These are phyloP conservation scores for Acleris holmiana DNA, from an alignment of 2,888 invertebrate species.

Conservation along the genomic window DNA sequence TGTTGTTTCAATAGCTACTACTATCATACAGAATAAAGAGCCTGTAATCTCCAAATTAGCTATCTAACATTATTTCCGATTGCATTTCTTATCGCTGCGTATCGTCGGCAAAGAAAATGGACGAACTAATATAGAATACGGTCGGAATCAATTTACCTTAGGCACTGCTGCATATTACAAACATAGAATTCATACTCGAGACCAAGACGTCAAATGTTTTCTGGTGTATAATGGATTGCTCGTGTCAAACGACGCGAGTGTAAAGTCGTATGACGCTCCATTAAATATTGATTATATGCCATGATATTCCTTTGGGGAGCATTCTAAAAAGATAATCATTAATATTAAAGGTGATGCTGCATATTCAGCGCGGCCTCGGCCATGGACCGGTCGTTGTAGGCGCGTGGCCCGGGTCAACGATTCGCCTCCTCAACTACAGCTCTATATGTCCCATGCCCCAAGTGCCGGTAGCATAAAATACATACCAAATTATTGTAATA, in stretches of 20 bases:
- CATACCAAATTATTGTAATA: conserved; percentile 50
- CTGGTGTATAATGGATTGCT: not conserved
- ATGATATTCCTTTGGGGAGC: conserved; percentile 64
- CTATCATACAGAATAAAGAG: too few relatives aligned
- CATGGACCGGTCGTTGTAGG: conserved; percentile 68
- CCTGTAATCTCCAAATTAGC: too few relatives aligned
- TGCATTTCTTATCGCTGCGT: too few relatives aligned
- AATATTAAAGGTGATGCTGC: conserved; percentile 72
- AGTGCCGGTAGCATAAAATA: conserved; percentile 43
- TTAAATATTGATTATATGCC: conserved; percentile 62
- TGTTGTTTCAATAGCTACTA: too few relatives aligned
- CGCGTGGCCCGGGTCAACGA: conserved; percentile 38
- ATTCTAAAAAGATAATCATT: conserved; percentile 67
- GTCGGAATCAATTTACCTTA: too few relatives aligned
- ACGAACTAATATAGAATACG: too few relatives aligned
- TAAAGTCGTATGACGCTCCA: conserved; percentile 41
- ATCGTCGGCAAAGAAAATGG: too few relatives aligned
- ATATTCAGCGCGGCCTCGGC: conserved; percentile 75
- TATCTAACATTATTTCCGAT: too few relatives aligned
- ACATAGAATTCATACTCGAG: too few relatives aligned
- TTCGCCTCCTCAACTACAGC: conserved; percentile 27
- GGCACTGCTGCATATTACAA: too few relatives aligned
- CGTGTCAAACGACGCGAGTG: conserved; percentile 1
- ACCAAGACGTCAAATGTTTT: not conserved
- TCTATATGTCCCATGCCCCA: conserved; percentile 37